Evolutionary conservation across 2,888 invertebrate species (phyloP), one percentile per base, ranked within the genome.

Genomic region (Smittia aterrima): DNA sequence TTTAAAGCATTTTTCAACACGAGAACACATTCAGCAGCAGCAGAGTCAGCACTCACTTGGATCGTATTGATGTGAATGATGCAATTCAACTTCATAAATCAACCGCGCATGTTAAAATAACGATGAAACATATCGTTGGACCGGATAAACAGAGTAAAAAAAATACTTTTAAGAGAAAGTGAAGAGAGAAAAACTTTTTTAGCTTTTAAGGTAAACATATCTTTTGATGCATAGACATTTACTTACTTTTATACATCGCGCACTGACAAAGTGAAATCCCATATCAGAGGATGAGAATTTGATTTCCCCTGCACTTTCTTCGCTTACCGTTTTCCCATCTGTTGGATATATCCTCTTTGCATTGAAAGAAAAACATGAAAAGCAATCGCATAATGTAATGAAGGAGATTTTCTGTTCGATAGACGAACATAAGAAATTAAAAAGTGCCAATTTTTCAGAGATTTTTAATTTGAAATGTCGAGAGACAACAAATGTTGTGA

Each of bases 71-170:
- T 58, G 58, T 18, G 58, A 18, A 18, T 13, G 58, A 22, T 58
- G 58, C 47, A 58, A 47, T 3, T 58, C 22, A 47, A 47, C 16
- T 2, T 47, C 11, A 47, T 47, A 47, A 47, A 47, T 58, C 58
- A 58, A 47, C 22, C 13, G 58, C 18, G 58, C 58, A 18, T 58
- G 58, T 58, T 7, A 18, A 58, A 58, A 58, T 58, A 22, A 58
- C 58, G 58, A 58, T 58, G 22, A 25, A n/a, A 66, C 68, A 68
- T 68, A 68, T 68, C 68, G 68, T 67, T 67, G 67, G 24, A 67
- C 41, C 67, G 38, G 67, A 67, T 40, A 66, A 40, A 67, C 67
- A 67, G 41, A 67, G 67, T 67, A 67, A 41, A 66, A n/a, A 66
- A 18, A 67, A 22, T 47, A 47, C 18, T 58, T 58, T 58, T 58